These are phyloP conservation scores for Tubulanus polymorphus DNA, from an alignment of 2,888 invertebrate genomes.

Conservation along the genomic window DNA sequence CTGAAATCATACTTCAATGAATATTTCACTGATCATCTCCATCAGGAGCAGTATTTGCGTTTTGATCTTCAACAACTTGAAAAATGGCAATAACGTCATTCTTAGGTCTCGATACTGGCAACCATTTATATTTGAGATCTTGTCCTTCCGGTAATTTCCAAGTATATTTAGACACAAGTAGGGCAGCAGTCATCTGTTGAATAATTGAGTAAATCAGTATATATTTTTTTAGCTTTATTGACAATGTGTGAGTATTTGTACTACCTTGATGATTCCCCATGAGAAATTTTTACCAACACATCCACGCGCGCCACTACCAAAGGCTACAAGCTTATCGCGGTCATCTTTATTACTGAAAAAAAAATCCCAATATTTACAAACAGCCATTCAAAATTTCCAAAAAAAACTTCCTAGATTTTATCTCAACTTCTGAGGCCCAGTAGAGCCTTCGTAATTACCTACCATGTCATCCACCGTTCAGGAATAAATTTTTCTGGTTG, in stretches of 20 bases:
- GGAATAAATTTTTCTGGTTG: slow-evolving; percentile 35
- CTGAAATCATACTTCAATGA: no score
- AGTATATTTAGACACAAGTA: slow-evolving; percentile 18
- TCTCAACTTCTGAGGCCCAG: neutral
- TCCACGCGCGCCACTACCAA: slow-evolving; percentile 8
- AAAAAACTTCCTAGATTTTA: neutral
- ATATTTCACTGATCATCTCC: no score
- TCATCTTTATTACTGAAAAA: slow-evolving; percentile 8
- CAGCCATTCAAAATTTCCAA: neutral
- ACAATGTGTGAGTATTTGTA: neutral
- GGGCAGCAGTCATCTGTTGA: slow-evolving; percentile 24
- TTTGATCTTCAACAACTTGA: no score
- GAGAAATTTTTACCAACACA: slow-evolving; percentile 11
- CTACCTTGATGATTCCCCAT: slow-evolving; percentile 10
- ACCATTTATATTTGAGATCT: slow-evolving; percentile 29
- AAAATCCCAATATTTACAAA: neutral
- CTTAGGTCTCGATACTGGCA: slow-evolving; percentile 33
- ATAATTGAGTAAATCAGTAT: neutral
- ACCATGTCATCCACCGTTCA: slow-evolving; percentile 29
- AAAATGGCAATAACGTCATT: slow-evolving; percentile 22
- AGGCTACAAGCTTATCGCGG: slow-evolving; percentile 10
- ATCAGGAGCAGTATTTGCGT: no score
- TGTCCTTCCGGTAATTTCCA: slow-evolving; percentile 24
- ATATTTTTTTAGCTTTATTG: neutral
- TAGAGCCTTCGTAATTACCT: slow-evolving; percentile 8